These are phyloP conservation scores for Hemicordylus capensis DNA, from an alignment of 2,113 vertebrate species.

Conservation along the genomic window DNA sequence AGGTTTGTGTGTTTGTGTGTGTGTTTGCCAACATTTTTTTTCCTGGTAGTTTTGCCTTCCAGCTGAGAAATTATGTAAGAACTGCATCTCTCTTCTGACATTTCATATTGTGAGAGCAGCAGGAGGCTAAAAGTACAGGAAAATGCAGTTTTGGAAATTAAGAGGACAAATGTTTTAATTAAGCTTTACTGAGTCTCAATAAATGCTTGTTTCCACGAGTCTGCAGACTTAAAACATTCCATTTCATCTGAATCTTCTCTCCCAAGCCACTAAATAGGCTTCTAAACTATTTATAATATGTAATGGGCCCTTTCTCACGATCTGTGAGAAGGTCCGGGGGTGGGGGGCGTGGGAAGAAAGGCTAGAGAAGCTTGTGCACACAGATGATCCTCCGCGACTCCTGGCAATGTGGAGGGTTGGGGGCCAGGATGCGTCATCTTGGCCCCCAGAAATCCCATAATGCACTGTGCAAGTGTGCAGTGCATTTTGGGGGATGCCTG, in stretches of 20 bases:
- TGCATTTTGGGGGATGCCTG: too few relatives aligned
- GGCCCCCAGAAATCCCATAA: too few relatives aligned
- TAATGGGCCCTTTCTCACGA: too few relatives aligned
- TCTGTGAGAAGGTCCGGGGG: too few relatives aligned
- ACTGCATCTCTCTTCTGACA: slow-evolving; percentile 59
- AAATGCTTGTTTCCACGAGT: neutral
- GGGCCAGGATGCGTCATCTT: too few relatives aligned
- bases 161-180: slow-evolving; percentile 49
- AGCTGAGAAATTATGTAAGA: slow-evolving; percentile 51
- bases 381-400: too few relatives aligned
- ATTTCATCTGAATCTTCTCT: neutral
- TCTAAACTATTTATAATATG: too few relatives aligned
- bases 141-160: slow-evolving; percentile 42
- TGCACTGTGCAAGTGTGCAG: too few relatives aligned
- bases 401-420: too few relatives aligned
- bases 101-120: slow-evolving; percentile 9
- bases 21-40: neutral
- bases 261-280: neutral
- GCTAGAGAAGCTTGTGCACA: too few relatives aligned
- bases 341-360: too few relatives aligned
- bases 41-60: slow-evolving; percentile 42
- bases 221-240: neutral
- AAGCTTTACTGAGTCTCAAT: slow-evolving; percentile 5
- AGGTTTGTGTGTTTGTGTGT: neutral
- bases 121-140: slow-evolving; percentile 47